Conservation (phyloP, 2,113 vertebrate genomes). For the Pedetes capensis region DNA sequence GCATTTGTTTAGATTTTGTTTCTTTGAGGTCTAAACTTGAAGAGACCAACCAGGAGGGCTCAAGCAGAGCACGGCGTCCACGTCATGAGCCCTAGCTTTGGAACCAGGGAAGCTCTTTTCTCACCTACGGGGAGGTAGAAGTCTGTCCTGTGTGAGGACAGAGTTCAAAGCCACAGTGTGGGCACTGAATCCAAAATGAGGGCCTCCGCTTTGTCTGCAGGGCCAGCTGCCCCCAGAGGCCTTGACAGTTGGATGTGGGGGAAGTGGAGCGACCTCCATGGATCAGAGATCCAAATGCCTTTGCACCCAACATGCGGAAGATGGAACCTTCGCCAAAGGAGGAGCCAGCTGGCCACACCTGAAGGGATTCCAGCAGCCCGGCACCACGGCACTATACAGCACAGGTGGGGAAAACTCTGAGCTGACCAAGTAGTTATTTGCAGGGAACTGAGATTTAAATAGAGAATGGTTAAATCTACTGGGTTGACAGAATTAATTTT, state of each 20-base stretch:
- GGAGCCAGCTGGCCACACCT: background rate
- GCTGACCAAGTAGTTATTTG: background rate
- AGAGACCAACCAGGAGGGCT: background rate
- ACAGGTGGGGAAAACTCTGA: background rate
- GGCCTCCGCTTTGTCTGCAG: too few relatives aligned
- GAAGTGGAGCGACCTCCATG: background rate
- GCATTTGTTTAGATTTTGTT: background rate
- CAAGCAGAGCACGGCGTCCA: background rate
- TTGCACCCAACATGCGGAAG: fast-evolving
- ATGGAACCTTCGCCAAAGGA: background rate
- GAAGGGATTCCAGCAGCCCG: background rate
- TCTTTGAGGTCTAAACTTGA: background rate
- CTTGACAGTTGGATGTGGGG: background rate
- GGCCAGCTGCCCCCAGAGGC: background rate
- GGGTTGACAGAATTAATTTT: background rate
- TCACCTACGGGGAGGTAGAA: background rate
- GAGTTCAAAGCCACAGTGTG: background rate
- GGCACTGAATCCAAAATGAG: too few relatives aligned
- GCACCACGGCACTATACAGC: fast-evolving
- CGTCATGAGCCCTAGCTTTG: background rate
- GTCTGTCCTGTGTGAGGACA: background rate
- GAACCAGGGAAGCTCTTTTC: background rate
- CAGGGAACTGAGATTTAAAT: background rate
- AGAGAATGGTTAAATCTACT: background rate
- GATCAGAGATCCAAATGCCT: background rate